Base-by-base conservation (phyloP, 2,888 invertebrate species). In the Axea sp. region DNA sequence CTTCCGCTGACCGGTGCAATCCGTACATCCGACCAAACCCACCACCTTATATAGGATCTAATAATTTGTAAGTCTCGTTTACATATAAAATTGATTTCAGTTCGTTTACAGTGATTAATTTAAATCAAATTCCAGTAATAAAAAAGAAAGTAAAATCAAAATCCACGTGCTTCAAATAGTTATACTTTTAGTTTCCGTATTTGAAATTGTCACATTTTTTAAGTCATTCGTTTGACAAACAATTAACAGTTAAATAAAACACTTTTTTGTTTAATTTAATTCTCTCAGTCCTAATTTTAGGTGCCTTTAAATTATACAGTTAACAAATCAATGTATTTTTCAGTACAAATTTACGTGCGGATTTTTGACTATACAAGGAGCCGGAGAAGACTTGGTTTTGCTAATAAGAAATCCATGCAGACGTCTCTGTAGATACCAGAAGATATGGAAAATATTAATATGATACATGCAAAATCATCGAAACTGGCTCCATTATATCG, bases 21-120 rank as follows among this genome's bases (percentile, higher is more conserved):
- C 81, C 83, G 0, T 87, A 86, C 67, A 35, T 86, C 33, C 88
- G 91, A 41, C 91, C 91, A 0, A 90, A 90, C 78, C 91, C 91
- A 7, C 91, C 91, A 3, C 91, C 91, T 1, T 91, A 91, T 77
- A 88, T 89, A 3, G 88, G 90, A 35, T 89, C 90, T 2, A 89
- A 89, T 76, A 89, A 88, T 79, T 88, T 89, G 87, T 89, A 82
- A 83, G 8, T 49, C n/a, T n/a, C n/a, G n/a, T n/a, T n/a, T n/a
- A n/a, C 11, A 8, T 17, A 8, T 14, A 1, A 14, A 28, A 15
- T 15, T 24, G n/a, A 24, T 24, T 12, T n/a, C n/a, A n/a, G n/a
- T 41, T 24, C 24, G n/a, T 24, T 24, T 1, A 1, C 19, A 19
- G 4, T 3, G 4, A 19, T 19, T 3, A 19, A 19, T 19, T 19